Evolutionary conservation across 2,113 vertebrate genomes (phyloP), one percentile per base, ranked within the genome.

Genomic region (Macaca fascicularis): DNA sequence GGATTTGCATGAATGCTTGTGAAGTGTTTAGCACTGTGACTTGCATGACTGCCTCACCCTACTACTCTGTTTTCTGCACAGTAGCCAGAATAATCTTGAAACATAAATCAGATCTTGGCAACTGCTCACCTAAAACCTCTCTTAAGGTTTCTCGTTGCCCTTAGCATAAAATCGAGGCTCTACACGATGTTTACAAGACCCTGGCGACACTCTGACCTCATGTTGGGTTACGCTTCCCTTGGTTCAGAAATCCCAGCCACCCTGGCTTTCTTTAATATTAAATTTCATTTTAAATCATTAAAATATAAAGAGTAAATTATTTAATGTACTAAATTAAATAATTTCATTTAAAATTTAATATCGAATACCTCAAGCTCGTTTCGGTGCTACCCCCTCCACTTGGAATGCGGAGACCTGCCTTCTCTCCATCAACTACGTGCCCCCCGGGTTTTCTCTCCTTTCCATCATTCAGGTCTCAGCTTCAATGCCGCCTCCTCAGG

Each of bases 301-400:
- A 48, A 57, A 57, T 19, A 17, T n/a, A 79, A 40, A 32, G 43
- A 43, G 38, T 48, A 38, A 72, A 52, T 72, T 45, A 80, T 92
- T 92, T 70, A 81, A 80, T 57, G 50, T n/a, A 40, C 23, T 59
- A 57, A 90, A 64, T 91, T 95, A 85, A 95, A 79, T 35, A 22
- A 20, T 70, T 76, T 84, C 16, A 67, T 59, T 80, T 91, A 61
- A 48, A 79, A 50, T 50, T 74, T 85, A 70, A 25, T 57, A 23
- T 19, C 5, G 13, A 94, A 45, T 45, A 64, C 43, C 52, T 55
- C 13, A 30, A 52, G 67, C 14, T 69, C 43, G 13, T 35, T 64
- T 55, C 1, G 3, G 6, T 1, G 7, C 13, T 30, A 7, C 30
- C 43, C 50, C 38, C 81, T 69, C 92, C 27, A 25, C n/a, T 38